Conservation (phyloP, 2,113 vertebrate species). For the Isurus oxyrinchus region DNA sequence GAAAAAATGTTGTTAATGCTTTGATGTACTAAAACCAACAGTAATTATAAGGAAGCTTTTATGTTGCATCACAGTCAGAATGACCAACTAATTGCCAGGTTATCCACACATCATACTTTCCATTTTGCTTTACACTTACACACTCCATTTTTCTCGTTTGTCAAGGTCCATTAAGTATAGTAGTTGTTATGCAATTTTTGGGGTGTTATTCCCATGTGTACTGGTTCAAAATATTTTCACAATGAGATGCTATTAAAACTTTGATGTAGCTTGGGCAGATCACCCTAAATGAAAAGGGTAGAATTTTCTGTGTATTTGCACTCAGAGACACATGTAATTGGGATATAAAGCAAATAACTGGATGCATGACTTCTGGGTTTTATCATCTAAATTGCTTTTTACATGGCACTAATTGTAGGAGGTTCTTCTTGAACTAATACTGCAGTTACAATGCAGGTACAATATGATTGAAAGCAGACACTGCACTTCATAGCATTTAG, state of each 20-base stretch:
- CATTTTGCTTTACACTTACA: not conserved
- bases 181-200: not conserved
- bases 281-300: not conserved
- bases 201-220: not conserved
- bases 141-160: not conserved
- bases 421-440: not conserved
- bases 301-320: not conserved
- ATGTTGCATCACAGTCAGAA: not conserved
- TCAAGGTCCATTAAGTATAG: not conserved
- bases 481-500: not conserved
- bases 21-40: conserved; percentile 7
- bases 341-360: not conserved
- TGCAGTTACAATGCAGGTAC: not conserved
- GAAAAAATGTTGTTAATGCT: not conserved
- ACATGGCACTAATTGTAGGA: too few relatives aligned
- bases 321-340: not conserved
- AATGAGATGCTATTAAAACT: not conserved
- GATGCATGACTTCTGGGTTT: not conserved
- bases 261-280: not conserved
- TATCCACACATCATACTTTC: not conserved
- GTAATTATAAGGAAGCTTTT: not conserved
- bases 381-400: not conserved
- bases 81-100: not conserved
- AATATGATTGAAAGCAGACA: not conserved
- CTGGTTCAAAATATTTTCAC: not conserved